Evolutionary conservation across 2,113 vertebrate genomes (phyloP).

Genomic region (Ammodytes marinus): DNA sequence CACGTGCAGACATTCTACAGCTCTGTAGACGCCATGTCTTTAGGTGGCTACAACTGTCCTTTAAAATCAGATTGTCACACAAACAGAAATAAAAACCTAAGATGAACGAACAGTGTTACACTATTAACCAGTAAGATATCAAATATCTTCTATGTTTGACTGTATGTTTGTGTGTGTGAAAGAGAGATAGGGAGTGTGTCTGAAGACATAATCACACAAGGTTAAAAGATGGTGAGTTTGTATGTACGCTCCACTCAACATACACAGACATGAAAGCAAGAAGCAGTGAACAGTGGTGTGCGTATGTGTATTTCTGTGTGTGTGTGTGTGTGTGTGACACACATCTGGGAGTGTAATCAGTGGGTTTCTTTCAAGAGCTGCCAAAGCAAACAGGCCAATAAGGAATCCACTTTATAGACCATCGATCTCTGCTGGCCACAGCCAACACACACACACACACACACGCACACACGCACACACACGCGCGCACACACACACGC

Average conservation of each 20-base stretch:
- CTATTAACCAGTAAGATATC: conserved; percentile 32
- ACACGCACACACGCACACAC: conserved; percentile 18
- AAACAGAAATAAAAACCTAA: conserved; percentile 4
- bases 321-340: conserved; percentile 90
- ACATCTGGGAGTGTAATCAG: conserved; percentile 99
- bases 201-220: conserved; percentile 80
- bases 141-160: conserved; percentile 9
- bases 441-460: conserved; percentile 87
- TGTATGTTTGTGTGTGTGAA: conserved; percentile 21
- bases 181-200: conserved; percentile 1
- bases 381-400: conserved; percentile 99
- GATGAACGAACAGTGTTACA: conserved; percentile 39
- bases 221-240: conserved; percentile 75
- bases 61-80: not conserved
- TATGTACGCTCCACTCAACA: conserved; percentile 45
- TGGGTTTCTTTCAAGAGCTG: conserved; percentile 95
- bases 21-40: not conserved
- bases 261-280: conserved; percentile 80
- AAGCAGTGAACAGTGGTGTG: conserved; percentile 86
- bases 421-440: conserved; percentile 93
- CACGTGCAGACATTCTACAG: not conserved
- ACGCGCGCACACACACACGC: conserved; percentile 29
- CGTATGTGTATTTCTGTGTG: conserved; percentile 87
- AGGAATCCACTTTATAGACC: conserved; percentile 99
- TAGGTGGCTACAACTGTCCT: not conserved